Evolutionary conservation across 2,888 invertebrate genomes (phyloP).

Genomic region (Dexiosoma caninum): DNA sequence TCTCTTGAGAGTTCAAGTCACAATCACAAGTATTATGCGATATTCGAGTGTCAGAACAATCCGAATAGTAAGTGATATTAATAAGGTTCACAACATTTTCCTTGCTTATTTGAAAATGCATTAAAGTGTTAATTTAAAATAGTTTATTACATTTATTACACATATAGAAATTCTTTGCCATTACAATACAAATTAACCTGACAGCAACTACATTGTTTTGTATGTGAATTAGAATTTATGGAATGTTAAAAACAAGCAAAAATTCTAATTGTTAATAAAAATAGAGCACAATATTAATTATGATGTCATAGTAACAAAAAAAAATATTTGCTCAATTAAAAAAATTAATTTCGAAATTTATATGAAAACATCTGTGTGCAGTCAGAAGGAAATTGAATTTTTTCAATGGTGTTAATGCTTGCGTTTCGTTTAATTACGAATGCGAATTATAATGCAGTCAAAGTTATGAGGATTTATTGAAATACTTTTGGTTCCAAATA

Average conservation of each 20-base stretch:
- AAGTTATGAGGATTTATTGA: too few species aligned
- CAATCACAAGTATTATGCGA: too few species aligned
- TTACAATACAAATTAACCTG: neutral
- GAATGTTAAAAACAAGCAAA: slow-evolving; percentile 12
- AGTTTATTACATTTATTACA: too few species aligned
- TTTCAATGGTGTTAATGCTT: slow-evolving; percentile 11
- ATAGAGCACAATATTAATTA: slow-evolving; percentile 1
- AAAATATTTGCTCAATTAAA: slow-evolving; percentile 21
- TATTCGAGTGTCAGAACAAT: neutral
- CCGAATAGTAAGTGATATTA: neutral
- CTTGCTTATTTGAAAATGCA: neutral
- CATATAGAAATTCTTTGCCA: too few species aligned
- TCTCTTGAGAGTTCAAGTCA: too few species aligned
- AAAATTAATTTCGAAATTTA: neutral
- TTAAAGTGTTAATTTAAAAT: neutral
- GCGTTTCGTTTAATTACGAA: neutral
- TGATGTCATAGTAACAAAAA: slow-evolving; percentile 32
- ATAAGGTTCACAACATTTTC: neutral
- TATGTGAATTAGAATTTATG: neutral
- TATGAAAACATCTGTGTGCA: slow-evolving; percentile 19
- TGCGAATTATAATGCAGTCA: too few species aligned
- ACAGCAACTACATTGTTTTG: too few species aligned
- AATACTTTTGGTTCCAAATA: too few species aligned
- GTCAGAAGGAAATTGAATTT: slow-evolving; percentile 29
- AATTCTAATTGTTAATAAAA: slow-evolving; percentile 8